phyloP scores from a whole-genome alignment of 1,140 invertebrate species.

The Yoshiicerus persimilis region DNA sequence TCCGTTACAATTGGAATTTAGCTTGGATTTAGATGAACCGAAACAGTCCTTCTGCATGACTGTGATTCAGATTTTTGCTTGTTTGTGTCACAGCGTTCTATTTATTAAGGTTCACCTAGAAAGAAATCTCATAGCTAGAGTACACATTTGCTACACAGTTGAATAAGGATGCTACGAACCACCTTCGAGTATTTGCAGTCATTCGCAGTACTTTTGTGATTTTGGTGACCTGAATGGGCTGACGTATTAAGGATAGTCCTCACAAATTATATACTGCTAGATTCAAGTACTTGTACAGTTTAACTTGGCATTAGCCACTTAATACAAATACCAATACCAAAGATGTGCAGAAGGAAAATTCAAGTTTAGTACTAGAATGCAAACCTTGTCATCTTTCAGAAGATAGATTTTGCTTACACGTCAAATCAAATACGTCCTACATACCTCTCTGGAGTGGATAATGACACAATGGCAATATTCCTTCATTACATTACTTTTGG shows the following conservation, averaged over 20 bases:
- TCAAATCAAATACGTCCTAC: too few relatives aligned
- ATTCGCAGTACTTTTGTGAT: neutral
- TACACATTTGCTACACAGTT: neutral
- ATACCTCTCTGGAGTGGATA: too few relatives aligned
- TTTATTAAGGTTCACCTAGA: neutral
- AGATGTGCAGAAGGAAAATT: too few relatives aligned
- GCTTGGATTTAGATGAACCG: neutral
- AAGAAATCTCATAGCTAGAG: neutral
- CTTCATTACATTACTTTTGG: too few relatives aligned
- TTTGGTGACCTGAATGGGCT: neutral
- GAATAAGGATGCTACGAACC: too few relatives aligned
- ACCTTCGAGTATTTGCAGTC: neutral
- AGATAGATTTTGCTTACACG: too few relatives aligned
- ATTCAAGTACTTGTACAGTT: neutral
- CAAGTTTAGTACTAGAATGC: too few relatives aligned
- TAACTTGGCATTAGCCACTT: too few relatives aligned
- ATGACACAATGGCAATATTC: too few relatives aligned
- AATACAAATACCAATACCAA: neutral
- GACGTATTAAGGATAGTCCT: neutral
- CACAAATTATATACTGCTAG: neutral
- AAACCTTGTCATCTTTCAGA: too few relatives aligned
- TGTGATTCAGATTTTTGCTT: neutral
- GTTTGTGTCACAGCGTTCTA: neutral
- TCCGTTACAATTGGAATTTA: neutral
- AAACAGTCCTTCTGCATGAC: neutral